Base-by-base conservation (phyloP, 2,888 invertebrate genomes). In the Gymnosoma rotundatum region DNA sequence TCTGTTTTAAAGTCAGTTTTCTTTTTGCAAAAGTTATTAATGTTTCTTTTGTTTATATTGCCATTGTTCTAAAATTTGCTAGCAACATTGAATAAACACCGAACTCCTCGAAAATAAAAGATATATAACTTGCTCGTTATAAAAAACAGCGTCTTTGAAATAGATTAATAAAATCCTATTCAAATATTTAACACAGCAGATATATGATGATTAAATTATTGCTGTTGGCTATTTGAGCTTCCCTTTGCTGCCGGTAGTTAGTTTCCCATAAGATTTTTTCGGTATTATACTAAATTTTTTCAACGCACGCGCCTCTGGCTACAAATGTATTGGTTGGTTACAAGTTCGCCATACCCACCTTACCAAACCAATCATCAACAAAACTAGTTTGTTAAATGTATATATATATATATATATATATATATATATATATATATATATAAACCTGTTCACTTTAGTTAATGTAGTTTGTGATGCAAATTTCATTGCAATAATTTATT, bases 401-500 rank as follows among this genome's bases (percentile, higher is more conserved):
- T 18, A 63, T 54, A n/a, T n/a, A n/a, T n/a, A n/a, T n/a, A n/a
- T n/a, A n/a, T n/a, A n/a, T n/a, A n/a, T n/a, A n/a, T n/a, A n/a
- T n/a, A n/a, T n/a, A n/a, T n/a, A n/a, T n/a, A n/a, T n/a, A n/a
- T n/a, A n/a, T n/a, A n/a, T n/a, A n/a, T n/a, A n/a, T n/a, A n/a
- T 42, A 79, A 81, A 81, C 80, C 80, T 63, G 80, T 81, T 81
- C 69, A 81, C 63, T 81, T 80, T 63, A 67, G 67, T 74, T 74
- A 61, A 69, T 81, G 63, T 63, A 69, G 67, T 75, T 81, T 81
- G 74, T 69, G 74, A 81, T 81, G 80, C 80, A 81, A 81, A 81
- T 81, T 81, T 81, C 74, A 63, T 75, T 81, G 74, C 80, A 81
- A 74, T 75, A 74, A 80, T 45, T 80, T 80, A 80, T 74, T 75